These are phyloP conservation scores for Strigamia maritima DNA, from an alignment of 2,888 invertebrate species.

Conservation along the genomic window DNA sequence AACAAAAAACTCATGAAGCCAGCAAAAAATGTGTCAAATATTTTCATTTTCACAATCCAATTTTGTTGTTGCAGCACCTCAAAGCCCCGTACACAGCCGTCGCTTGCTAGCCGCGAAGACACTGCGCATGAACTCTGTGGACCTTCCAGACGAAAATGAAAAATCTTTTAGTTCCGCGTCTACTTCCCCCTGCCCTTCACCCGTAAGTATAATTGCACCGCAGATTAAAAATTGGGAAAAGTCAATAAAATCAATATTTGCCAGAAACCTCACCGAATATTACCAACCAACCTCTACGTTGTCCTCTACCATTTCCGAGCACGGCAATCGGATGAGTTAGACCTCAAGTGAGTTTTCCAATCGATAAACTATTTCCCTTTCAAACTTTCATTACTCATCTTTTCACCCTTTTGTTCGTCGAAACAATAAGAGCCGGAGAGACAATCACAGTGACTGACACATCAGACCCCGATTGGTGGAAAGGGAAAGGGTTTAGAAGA, in stretches of 20 bases:
- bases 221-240: background rate
- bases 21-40: too few relatives aligned
- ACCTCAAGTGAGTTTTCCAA: constrained; percentile 66
- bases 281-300: constrained; percentile 88
- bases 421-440: constrained; percentile 67
- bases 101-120: constrained; percentile 66
- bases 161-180: constrained; percentile 88
- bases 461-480: constrained; percentile 96
- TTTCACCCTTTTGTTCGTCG: background rate
- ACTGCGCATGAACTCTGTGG: constrained; percentile 89
- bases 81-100: constrained; percentile 85
- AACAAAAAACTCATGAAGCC: too few relatives aligned
- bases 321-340: constrained; percentile 87
- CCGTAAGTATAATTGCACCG: constrained; percentile 54
- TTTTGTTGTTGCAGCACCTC: constrained; percentile 66
- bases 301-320: constrained; percentile 93
- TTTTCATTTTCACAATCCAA: background rate
- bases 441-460: constrained; percentile 90
- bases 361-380: constrained; percentile 9
- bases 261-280: constrained; percentile 77
- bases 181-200: constrained; percentile 90
- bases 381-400: background rate
- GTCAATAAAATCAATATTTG: constrained; percentile 44
- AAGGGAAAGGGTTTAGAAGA: constrained; percentile 82
- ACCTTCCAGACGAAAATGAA: constrained; percentile 84